Evolutionary conservation across 2,888 invertebrate species (phyloP).

Genomic region (Apamea epomidion): DNA sequence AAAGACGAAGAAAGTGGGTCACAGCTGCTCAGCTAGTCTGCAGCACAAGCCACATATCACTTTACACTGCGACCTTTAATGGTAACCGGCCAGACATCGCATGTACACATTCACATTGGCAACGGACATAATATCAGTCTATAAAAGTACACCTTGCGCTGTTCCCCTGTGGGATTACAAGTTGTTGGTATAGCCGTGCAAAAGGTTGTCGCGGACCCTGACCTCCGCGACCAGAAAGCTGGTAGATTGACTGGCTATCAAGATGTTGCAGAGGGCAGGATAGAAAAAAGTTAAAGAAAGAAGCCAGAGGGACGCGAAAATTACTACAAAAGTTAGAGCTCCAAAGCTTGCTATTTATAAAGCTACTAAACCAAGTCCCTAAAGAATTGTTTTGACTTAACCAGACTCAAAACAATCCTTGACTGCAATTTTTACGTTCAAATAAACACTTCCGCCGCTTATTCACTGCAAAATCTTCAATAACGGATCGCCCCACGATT

Average conservation of each 20-base stretch:
- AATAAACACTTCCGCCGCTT: conserved; percentile 16
- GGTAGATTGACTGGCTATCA: not conserved
- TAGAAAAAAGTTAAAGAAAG: not conserved
- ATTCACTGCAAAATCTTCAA: conserved; percentile 40
- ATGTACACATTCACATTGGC: conserved; percentile 29
- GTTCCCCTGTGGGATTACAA: conserved; percentile 9
- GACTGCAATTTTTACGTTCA: not conserved
- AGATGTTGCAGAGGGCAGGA: not conserved
- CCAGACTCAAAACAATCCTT: not conserved
- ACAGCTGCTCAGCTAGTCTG: conserved; percentile 56
- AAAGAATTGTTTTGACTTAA: not conserved
- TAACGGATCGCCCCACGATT: conserved; percentile 25
- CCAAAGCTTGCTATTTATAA: no score
- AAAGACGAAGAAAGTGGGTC: conserved; percentile 64
- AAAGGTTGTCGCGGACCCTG: no score
- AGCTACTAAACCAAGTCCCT: not conserved
- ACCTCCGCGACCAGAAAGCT: no score
- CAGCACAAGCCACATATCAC: conserved; percentile 47
- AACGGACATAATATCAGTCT: conserved; percentile 13
- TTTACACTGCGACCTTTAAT: conserved; percentile 63
- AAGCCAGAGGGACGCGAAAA: not conserved
- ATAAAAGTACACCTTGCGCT: conserved; percentile 35
- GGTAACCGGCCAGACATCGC: conserved; percentile 52
- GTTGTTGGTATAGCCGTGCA: conserved; percentile 1
- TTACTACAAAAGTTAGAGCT: not conserved